These are phyloP conservation scores for Saxicola maurus DNA, from an alignment of 2,797 vertebrate genomes.

Conservation along the genomic window DNA sequence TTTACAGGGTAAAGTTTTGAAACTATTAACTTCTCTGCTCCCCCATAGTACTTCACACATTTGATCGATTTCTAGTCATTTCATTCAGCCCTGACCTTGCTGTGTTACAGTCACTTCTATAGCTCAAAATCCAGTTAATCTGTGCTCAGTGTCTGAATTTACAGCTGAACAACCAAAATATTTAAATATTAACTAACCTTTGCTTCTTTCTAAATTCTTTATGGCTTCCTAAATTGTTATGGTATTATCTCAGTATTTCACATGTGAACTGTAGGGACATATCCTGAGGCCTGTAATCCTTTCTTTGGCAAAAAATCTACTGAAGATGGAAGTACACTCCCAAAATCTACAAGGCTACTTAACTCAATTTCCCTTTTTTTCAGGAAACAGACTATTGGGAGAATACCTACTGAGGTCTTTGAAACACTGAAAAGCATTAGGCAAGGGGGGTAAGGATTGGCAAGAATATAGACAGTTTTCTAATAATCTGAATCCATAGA, in stretches of 20 bases:
- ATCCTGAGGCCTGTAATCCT: not conserved
- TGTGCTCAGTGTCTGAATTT: not conserved
- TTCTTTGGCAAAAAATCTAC: not conserved
- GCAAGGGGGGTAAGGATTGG: not conserved
- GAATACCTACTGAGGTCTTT: not conserved
- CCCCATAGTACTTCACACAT: not conserved
- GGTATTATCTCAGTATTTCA: not conserved
- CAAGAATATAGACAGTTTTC: not conserved
- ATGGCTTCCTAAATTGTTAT: not conserved
- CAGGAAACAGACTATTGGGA: not conserved
- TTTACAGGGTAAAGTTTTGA: constrained; percentile 41
- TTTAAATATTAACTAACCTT: constrained; percentile 11
- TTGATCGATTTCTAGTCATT: constrained; percentile 30
- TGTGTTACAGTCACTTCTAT: not conserved
- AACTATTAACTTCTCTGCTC: constrained; percentile 33
- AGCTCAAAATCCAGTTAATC: constrained; percentile 20
- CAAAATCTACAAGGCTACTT: not conserved
- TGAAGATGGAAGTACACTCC: not conserved
- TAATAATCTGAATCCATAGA: not conserved
- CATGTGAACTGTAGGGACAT: not conserved
- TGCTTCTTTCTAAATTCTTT: not conserved
- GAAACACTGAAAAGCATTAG: not conserved
- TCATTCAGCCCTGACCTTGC: constrained; percentile 49
- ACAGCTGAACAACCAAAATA: constrained; percentile 1
- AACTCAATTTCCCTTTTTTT: not conserved